Conservation (phyloP, 2,113 vertebrate species). For the Neolamprologus kungweensis region DNA sequence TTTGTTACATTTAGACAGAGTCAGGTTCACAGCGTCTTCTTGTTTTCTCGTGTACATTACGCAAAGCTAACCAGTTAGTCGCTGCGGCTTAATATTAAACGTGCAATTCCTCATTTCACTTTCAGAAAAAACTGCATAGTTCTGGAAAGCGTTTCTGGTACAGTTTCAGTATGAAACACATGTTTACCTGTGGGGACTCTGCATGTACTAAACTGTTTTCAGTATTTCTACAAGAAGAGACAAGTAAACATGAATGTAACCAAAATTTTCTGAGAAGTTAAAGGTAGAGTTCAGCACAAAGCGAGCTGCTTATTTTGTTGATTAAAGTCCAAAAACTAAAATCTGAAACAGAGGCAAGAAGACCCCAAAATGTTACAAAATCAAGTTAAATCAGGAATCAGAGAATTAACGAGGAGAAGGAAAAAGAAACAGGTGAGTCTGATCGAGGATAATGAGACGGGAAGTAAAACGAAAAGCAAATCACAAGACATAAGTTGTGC, state of each 20-base stretch:
- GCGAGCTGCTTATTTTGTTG: background rate
- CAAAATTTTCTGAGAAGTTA: background rate
- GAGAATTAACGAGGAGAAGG: background rate
- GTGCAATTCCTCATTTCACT: background rate
- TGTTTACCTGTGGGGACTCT: background rate
- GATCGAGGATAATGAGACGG: background rate
- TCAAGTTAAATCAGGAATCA: background rate
- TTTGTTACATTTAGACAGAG: background rate
- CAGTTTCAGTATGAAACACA: background rate
- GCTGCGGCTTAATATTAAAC: background rate
- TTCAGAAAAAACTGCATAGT: background rate
- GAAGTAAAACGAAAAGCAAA: background rate
- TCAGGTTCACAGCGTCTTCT: background rate
- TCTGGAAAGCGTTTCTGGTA: rapidly evolving
- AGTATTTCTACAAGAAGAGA: background rate
- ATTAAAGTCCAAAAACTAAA: background rate
- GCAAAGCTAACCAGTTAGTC: background rate
- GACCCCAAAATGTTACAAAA: background rate
- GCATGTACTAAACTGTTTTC: background rate
- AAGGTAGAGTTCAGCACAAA: rapidly evolving
- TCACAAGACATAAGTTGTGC: background rate
- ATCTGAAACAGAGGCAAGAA: background rate
- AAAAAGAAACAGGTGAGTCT: background rate
- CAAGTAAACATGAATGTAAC: background rate
- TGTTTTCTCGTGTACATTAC: background rate